These are phyloP conservation scores for Psilopogon haemacephalus DNA, from an alignment of 2,113 vertebrate species.

Conservation along the genomic window DNA sequence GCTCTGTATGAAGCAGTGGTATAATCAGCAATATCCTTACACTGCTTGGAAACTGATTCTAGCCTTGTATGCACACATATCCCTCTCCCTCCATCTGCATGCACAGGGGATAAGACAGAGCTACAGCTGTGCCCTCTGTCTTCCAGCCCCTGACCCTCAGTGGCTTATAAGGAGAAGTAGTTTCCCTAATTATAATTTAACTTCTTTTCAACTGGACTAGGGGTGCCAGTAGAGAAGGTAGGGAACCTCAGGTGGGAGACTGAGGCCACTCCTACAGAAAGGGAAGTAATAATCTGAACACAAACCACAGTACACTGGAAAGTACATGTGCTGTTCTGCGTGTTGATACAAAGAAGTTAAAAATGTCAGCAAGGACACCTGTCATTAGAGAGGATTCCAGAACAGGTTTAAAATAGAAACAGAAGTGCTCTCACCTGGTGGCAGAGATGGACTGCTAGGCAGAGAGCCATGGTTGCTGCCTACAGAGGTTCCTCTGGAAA, in stretches of 20 bases:
- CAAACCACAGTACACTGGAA: not conserved
- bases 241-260: not conserved
- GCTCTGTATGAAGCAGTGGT: not conserved
- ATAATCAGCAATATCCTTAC: not conserved
- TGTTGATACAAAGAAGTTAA: not conserved
- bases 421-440: constrained; percentile 79
- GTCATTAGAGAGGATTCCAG: not conserved
- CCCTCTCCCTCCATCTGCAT: not conserved
- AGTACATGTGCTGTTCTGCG: not conserved
- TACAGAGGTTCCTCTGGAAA: constrained; percentile 83
- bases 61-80: not conserved
- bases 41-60: not conserved
- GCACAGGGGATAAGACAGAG: not conserved
- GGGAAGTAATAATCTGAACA: not conserved
- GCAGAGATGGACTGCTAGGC: constrained; percentile 88
- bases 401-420: not conserved
- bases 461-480: constrained; percentile 86
- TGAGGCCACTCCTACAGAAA: not conserved
- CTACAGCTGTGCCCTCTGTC: not conserved
- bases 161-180: not conserved
- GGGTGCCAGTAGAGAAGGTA: not conserved
- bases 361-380: not conserved
- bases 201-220: not conserved
- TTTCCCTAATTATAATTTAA: not conserved
- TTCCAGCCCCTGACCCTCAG: not conserved